These are phyloP conservation scores for Mylabris sibirica DNA, from an alignment of 2,888 invertebrate genomes.

Conservation along the genomic window DNA sequence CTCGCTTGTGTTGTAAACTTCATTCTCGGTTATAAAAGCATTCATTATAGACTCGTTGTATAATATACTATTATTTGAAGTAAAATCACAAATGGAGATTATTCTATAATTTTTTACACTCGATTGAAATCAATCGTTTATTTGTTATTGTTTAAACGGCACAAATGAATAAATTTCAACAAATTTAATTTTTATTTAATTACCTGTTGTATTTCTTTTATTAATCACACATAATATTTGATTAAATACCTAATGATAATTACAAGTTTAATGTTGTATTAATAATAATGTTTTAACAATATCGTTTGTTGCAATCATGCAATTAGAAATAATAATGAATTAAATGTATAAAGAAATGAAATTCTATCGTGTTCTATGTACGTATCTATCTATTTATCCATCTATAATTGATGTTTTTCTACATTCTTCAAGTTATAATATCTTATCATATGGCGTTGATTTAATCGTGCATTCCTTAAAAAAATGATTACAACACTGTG, in stretches of 20 bases:
- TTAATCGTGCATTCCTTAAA: not conserved
- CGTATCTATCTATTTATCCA: not conserved
- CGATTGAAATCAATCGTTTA: too few relatives aligned
- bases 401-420: slow-evolving; percentile 5
- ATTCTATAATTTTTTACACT: too few relatives aligned
- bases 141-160: too few relatives aligned
- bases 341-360: not conserved
- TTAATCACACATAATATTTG: not conserved
- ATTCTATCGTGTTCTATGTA: not conserved
- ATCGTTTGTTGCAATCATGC: slow-evolving; percentile 4
- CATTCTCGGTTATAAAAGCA: too few relatives aligned
- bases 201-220: not conserved
- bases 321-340: slow-evolving; percentile 4
- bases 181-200: not conserved
- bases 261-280: not conserved
- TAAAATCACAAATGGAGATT: too few relatives aligned
- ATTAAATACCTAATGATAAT: slow-evolving; percentile 1
- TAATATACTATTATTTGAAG: too few relatives aligned
- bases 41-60: too few relatives aligned
- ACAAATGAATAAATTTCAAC: too few relatives aligned
- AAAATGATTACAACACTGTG: not conserved
- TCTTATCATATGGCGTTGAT: not conserved
- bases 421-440: not conserved
- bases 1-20: too few relatives aligned
- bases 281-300: slow-evolving; percentile 9